Evolutionary conservation across 2,113 vertebrate species (phyloP).

Genomic region (Oncorhynchus gorbuscha): DNA sequence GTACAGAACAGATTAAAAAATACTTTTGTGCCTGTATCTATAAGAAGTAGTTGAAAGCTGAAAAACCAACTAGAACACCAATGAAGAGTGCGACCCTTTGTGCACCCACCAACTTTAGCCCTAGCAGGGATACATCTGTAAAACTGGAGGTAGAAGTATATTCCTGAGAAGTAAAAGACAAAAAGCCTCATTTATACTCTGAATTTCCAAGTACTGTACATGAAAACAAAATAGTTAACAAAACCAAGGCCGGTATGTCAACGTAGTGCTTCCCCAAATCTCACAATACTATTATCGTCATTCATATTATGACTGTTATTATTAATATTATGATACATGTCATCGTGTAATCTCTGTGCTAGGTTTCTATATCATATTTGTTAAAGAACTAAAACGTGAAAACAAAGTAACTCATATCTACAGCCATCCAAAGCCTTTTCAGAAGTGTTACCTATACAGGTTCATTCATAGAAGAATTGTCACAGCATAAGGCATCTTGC

Average conservation of each 20-base stretch:
- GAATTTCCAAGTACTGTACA: constrained; percentile 36
- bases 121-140: constrained; percentile 63
- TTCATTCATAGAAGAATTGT: no score
- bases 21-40: constrained; percentile 17
- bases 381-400: constrained; percentile 18
- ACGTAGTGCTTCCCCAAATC: constrained; percentile 46
- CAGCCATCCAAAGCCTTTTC: constrained; percentile 57
- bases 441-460: constrained; percentile 28
- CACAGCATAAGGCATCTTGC: no score
- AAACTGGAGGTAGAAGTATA: constrained; percentile 78
- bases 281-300: no score
- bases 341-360: constrained; percentile 59
- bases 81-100: constrained; percentile 17
- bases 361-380: constrained; percentile 42
- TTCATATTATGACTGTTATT: constrained; percentile 37
- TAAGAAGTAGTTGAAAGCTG: constrained; percentile 36
- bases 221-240: constrained; percentile 39
- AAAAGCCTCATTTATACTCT: constrained; percentile 56
- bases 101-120: constrained; percentile 54
- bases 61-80: constrained; percentile 43
- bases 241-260: neutral
- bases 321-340: constrained; percentile 25
- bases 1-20: constrained; percentile 51
- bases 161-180: constrained; percentile 75
- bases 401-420: constrained; percentile 51